Percentiles rank a stretch among this genome's conserved stretches.
phyloP scores from a whole-genome alignment of 2,797 vertebrate genomes.

The Sarcophilus harrisii region DNA sequence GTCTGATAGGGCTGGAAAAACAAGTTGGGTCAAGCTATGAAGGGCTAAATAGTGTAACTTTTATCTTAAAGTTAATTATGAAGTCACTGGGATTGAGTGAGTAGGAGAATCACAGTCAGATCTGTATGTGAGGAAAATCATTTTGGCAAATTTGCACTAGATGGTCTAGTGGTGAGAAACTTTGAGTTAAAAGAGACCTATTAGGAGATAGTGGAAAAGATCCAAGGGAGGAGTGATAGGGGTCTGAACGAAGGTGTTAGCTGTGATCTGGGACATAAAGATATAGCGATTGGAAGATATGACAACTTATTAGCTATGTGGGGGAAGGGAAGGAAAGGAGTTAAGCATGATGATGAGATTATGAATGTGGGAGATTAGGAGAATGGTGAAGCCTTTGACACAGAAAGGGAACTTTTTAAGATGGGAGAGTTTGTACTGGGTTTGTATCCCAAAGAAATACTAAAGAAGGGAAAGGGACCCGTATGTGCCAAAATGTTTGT shows the following conservation, averaged over 20 bases:
- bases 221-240: neutral
- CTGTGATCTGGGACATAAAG: neutral
- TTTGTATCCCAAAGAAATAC: no score
- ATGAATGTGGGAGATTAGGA: neutral
- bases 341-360: neutral
- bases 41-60: neutral
- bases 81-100: neutral
- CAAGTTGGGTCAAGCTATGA: neutral
- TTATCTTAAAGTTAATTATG: neutral
- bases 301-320: neutral
- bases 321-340: neutral
- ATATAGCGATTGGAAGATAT: neutral
- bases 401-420: neutral
- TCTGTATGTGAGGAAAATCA: neutral
- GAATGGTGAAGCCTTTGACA: neutral
- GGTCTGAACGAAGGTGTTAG: neutral
- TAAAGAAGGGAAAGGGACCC: no score
- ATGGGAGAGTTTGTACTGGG: neutral
- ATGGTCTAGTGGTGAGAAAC: neutral
- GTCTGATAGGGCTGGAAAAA: neutral
- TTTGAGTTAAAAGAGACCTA: neutral
- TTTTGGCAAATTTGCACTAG: neutral
- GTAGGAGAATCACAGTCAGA: neutral
- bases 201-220: neutral
- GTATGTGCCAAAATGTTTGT: no score